phyloP scores from a whole-genome alignment of 2,888 invertebrate genomes.

The Trichacis sp. region DNA sequence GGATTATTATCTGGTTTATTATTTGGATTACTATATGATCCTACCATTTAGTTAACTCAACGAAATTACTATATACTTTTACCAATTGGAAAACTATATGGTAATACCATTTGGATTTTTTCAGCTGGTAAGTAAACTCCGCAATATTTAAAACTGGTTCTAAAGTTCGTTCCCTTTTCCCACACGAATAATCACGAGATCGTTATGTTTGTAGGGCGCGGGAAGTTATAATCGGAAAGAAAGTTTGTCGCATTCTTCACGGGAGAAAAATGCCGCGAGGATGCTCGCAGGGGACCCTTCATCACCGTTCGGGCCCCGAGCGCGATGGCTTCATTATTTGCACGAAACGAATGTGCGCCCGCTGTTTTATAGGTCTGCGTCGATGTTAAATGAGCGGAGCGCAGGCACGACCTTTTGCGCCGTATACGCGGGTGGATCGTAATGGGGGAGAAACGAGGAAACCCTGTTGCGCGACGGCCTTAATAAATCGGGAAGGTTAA shows the following conservation, averaged over 20 bases:
- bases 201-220: too few species aligned
- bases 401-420: constrained; percentile 40
- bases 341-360: constrained; percentile 53
- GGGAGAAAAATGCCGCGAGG: constrained; percentile 2
- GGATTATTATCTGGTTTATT: too few species aligned
- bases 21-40: too few species aligned
- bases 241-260: not conserved
- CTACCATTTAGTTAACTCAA: too few species aligned
- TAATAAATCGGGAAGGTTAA: constrained; percentile 53
- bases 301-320: constrained; percentile 21
- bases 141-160: too few species aligned
- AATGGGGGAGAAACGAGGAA: constrained; percentile 41
- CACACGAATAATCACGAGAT: too few species aligned
- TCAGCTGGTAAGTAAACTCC: too few species aligned
- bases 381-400: constrained; percentile 46
- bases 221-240: not conserved
- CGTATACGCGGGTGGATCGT: constrained; percentile 47
- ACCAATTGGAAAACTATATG: too few species aligned
- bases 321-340: constrained; percentile 58
- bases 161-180: too few species aligned
- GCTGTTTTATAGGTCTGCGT: constrained; percentile 56
- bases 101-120: too few species aligned
- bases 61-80: too few species aligned
- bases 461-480: constrained; percentile 46
- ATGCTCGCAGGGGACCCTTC: constrained; percentile 23